Base-by-base conservation (phyloP, 2,113 vertebrate species). In the Periophthalmus modestus region DNA sequence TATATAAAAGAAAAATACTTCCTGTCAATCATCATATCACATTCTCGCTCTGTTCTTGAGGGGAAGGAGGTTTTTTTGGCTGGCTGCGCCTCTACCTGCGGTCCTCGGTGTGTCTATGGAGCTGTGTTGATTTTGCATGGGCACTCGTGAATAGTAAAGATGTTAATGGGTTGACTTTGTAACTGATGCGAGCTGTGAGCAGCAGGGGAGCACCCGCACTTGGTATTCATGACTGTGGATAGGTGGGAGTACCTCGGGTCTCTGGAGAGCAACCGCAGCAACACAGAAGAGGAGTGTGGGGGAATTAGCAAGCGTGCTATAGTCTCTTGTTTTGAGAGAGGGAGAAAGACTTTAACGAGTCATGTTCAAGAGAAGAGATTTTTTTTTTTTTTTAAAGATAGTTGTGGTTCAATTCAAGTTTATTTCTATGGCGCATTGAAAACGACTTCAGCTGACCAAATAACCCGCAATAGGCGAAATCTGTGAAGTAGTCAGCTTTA, bases 121-220 rank as follows among this genome's bases (percentile, higher is more conserved):
- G 73, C 70, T 7, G 39, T 85, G 87, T 88, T 82, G 87, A 85
- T 75, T 89, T 74, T 91, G 74, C 78, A 66, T 75, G 74, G 71
- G n/a, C 19, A 59, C 55, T 23, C 28, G 73, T 75, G 81, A 88
- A 82, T 62, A 71, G 88, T 78, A 77, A 86, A 79, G 88, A 86
- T 87, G 81, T 88, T 88, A 90, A 91, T 89, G 81, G 81, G 81
- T 89, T 90, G 88, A 90, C 85, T 90, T 88, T 88, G 89, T 92
- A 91, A 93, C 80, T 58, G 77, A 90, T 77, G 73, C 88, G 80
- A 71, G 67, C 80, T 80, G 77, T 77, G 80, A 83, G 87, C 81
- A 58, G 80, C 76, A 63, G 68, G 72, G 82, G 69, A 4, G n/a
- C 77, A 72, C 70, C 73, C 75, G 34, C 54, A 52, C 83, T 78